Conservation (phyloP, 2,888 invertebrate genomes). For the Drosophila cognata region DNA sequence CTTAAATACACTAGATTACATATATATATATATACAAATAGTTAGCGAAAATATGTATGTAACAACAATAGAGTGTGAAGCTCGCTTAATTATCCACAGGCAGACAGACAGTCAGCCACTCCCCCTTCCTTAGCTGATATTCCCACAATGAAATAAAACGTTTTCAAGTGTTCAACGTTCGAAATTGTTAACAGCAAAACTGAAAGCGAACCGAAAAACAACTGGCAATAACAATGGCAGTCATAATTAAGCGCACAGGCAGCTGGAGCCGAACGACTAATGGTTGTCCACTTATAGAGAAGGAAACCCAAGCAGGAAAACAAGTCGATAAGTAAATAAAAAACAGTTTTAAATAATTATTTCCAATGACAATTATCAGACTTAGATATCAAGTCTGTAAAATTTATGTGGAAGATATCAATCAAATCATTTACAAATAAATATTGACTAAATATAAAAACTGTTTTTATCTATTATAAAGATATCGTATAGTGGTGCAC, state of each 20-base stretch:
- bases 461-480: neutral
- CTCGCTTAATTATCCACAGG: slow-evolving; percentile 69
- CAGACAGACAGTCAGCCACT: slow-evolving; percentile 24
- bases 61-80: slow-evolving; percentile 21
- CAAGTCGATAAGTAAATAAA: neutral
- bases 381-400: neutral
- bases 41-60: slow-evolving; percentile 17
- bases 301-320: neutral
- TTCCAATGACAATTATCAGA: neutral
- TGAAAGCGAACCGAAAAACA: slow-evolving; percentile 45
- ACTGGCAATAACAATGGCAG: slow-evolving; percentile 53
- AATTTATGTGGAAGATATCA: neutral
- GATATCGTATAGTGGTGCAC: rapidly evolving
- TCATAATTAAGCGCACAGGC: slow-evolving; percentile 8
- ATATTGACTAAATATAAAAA: neutral
- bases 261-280: neutral
- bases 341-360: neutral
- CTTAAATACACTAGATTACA: neutral
- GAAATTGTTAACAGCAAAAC: slow-evolving; percentile 47
- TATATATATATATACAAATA: slow-evolving; percentile 15
- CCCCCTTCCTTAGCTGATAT: neutral
- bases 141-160: slow-evolving; percentile 21
- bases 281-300: slow-evolving; percentile 7
- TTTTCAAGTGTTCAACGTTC: slow-evolving; percentile 53
- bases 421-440: neutral